Conservation (phyloP, 2,888 invertebrate genomes). For the Zaprionus bogoriensis region DNA sequence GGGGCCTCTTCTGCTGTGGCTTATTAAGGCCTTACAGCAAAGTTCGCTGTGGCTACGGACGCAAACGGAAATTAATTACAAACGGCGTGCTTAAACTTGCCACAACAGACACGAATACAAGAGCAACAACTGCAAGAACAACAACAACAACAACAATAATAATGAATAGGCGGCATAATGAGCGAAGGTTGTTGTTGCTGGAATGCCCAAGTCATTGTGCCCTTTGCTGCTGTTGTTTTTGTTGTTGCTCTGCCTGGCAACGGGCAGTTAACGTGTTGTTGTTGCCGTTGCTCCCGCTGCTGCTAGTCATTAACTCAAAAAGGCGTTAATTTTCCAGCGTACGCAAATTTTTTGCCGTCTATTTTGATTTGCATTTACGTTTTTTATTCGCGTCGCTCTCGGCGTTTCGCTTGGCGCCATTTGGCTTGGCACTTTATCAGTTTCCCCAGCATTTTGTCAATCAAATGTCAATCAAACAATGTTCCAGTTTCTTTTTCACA, state of each 20-base stretch:
- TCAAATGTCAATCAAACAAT: constrained; percentile 73
- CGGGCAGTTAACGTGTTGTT: constrained; percentile 27
- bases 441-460: constrained; percentile 58
- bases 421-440: constrained; percentile 52
- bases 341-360: constrained; percentile 40
- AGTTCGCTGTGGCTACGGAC: constrained; percentile 66
- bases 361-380: constrained; percentile 31
- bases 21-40: constrained; percentile 63
- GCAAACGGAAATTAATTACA: constrained; percentile 77
- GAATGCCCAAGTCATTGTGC: constrained; percentile 1
- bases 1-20: constrained; percentile 51
- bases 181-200: constrained; percentile 55
- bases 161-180: constrained; percentile 60
- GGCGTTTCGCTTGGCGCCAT: constrained; percentile 35
- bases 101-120: too few species aligned
- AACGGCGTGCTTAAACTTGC: constrained; percentile 67
- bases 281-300: constrained; percentile 8
- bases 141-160: constrained; percentile 29
- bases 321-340: constrained; percentile 59
- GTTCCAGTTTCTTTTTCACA: constrained; percentile 48
- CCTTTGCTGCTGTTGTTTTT: constrained; percentile 18
- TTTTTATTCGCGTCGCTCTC: constrained; percentile 36
- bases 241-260: constrained; percentile 19
- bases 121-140: constrained; percentile 29
- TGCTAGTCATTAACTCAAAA: constrained; percentile 48